Evolutionary conservation across 2,113 vertebrate genomes (phyloP), one percentile per base, ranked within the genome.

Genomic region (Channa argus): DNA sequence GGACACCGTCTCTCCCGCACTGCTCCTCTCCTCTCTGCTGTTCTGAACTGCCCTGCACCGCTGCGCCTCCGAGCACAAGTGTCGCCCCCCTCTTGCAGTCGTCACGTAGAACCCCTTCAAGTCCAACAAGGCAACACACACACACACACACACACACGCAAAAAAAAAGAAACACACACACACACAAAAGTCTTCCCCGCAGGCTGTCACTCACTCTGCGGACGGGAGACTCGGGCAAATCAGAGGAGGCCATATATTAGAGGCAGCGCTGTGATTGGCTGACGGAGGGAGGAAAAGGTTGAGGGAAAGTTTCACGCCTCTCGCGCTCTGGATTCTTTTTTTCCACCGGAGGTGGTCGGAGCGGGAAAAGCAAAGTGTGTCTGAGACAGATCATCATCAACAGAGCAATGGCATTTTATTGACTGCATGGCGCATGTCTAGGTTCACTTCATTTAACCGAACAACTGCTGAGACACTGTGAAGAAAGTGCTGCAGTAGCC

Each of bases 101-200:
- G 88, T 92, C 93, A 91, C 92, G 88, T 86, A 90, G 72, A 89
- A 72, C 53, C 88, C 83, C 88, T 83, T 68, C 88, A 90, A 90
- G 85, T 83, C 74, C 86, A 89, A 88, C 90, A 66, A 84, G 76
- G 77, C 59, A 82, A 79, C 63, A 45, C 66, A 43, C 64, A 73
- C 49, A 51, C 65, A 24, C 24, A 24, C 24, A 24, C 24, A 24
- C 24, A 24, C 24, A 24, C 24, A 24, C 24, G n/a, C n/a, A n/a
- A n/a, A n/a, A n/a, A n/a, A n/a, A n/a, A n/a, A n/a, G n/a, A n/a
- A n/a, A 24, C 24, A 24, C 24, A 47, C 72, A 34, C 45, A 6
- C 74, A 63, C 65, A 50, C 54, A 59, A 80, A 84, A 63, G 67
- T 63, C 68, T 54, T 54, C 49, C 49, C 83, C 62, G 53, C 36